Conservation (phyloP, 2,888 invertebrate species). For the Mythimna vitellina region DNA sequence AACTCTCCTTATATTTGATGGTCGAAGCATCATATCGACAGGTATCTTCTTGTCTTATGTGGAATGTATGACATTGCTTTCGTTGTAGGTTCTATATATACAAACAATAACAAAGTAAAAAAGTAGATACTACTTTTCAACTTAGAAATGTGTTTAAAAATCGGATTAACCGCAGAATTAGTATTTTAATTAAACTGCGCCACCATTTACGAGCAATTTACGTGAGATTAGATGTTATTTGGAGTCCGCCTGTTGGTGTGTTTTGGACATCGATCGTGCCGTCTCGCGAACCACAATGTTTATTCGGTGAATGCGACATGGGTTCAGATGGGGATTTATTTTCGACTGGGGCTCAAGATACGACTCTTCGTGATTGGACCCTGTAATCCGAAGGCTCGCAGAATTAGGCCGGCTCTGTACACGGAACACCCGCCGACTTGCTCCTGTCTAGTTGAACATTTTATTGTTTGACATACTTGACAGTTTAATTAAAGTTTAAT, state of each 20-base stretch:
- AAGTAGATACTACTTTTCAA: slow-evolving; percentile 22
- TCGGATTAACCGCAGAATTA: slow-evolving; percentile 67
- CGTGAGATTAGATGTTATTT: slow-evolving; percentile 76
- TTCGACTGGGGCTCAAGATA: slow-evolving; percentile 78
- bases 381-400: slow-evolving; percentile 74
- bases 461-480: slow-evolving; percentile 62
- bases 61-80: neutral
- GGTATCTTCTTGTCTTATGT: neutral
- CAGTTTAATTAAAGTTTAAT: slow-evolving; percentile 69
- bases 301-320: slow-evolving; percentile 78
- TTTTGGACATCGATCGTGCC: slow-evolving; percentile 79
- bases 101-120: slow-evolving; percentile 5
- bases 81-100: neutral
- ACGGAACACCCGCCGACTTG: slow-evolving; percentile 47
- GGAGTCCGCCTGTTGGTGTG: slow-evolving; percentile 72
- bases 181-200: slow-evolving; percentile 74
- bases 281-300: slow-evolving; percentile 79
- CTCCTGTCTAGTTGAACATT: slow-evolving; percentile 62
- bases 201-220: slow-evolving; percentile 76
- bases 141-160: slow-evolving; percentile 63
- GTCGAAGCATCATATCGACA: no score
- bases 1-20: no score
- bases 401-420: slow-evolving; percentile 59
- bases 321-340: slow-evolving; percentile 83
- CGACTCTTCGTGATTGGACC: slow-evolving; percentile 77